phyloP scores from a whole-genome alignment of 2,797 vertebrate genomes.

The Sebastes iracundus region DNA sequence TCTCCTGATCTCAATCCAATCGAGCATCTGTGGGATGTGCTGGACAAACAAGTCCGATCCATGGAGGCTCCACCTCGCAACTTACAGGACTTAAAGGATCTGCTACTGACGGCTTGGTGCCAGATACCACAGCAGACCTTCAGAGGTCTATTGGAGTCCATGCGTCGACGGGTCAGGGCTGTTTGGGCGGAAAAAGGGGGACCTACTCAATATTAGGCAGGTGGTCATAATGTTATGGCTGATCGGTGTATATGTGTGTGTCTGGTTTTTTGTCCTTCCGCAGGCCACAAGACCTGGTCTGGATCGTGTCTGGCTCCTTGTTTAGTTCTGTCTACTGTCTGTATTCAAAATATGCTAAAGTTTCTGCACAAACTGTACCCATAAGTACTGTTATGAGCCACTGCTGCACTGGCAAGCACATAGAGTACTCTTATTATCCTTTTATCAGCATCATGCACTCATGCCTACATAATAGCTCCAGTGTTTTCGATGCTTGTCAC shows the following conservation, averaged over 20 bases:
- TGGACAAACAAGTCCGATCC: no score
- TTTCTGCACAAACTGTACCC: conserved; percentile 10
- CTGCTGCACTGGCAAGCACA: conserved; percentile 53
- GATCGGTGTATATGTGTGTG: not conserved
- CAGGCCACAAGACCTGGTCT: conserved; percentile 14
- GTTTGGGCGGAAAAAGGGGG: no score
- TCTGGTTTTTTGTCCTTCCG: conserved; percentile 38
- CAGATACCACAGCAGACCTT: no score
- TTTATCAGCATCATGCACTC: conserved; percentile 49
- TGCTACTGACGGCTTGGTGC: no score
- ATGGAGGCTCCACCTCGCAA: no score
- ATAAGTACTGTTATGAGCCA: not conserved
- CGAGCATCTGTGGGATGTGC: no score
- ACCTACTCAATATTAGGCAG: no score
- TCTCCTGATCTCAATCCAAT: no score
- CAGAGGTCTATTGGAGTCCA: no score
- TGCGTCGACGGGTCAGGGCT: no score
- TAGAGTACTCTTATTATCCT: conserved; percentile 38
- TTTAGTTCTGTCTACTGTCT: conserved; percentile 10
- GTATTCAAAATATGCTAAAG: conserved; percentile 11
- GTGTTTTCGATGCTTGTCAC: conserved; percentile 43
- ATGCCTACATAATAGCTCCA: conserved; percentile 40
- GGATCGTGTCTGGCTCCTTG: conserved; percentile 17
- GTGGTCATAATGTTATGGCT: no score
- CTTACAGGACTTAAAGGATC: no score